phyloP scores from a whole-genome alignment of 2,888 invertebrate species.

The Carabus problematicus region DNA sequence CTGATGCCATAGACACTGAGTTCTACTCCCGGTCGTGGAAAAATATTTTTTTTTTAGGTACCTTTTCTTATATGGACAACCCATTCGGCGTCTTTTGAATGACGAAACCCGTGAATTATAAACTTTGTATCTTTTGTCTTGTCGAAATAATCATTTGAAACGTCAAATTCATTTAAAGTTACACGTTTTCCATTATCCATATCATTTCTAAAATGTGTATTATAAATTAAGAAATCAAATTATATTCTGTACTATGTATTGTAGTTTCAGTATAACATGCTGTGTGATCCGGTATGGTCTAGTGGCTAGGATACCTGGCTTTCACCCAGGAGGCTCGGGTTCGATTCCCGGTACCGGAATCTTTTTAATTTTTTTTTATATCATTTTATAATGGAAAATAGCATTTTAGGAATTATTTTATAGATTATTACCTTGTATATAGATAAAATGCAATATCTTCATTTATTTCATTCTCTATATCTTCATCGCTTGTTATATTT shows the following conservation, averaged over 20 bases:
- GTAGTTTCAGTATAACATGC: background rate
- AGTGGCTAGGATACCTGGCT: conserved; percentile 78
- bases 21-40: too few relatives aligned
- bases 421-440: conserved; percentile 33
- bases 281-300: conserved; percentile 66
- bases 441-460: conserved; percentile 27
- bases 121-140: conserved; percentile 51
- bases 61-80: conserved; percentile 54
- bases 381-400: conserved; percentile 9
- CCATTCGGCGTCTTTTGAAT: conserved; percentile 53
- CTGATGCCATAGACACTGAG: too few relatives aligned
- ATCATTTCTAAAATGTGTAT: conserved; percentile 30
- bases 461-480: background rate
- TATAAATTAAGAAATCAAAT: background rate
- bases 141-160: conserved; percentile 51
- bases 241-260: background rate
- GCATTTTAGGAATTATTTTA: conserved; percentile 3
- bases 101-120: conserved; percentile 56
- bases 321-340: conserved; percentile 78
- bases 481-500: too few relatives aligned
- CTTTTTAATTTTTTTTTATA: background rate
- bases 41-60: conserved; percentile 34
- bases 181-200: conserved; percentile 46
- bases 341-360: conserved; percentile 76
- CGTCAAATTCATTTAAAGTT: conserved; percentile 47